Evolutionary conservation across 2,797 vertebrate species (phyloP).

Genomic region (Acrossocheilus fasciatus): DNA sequence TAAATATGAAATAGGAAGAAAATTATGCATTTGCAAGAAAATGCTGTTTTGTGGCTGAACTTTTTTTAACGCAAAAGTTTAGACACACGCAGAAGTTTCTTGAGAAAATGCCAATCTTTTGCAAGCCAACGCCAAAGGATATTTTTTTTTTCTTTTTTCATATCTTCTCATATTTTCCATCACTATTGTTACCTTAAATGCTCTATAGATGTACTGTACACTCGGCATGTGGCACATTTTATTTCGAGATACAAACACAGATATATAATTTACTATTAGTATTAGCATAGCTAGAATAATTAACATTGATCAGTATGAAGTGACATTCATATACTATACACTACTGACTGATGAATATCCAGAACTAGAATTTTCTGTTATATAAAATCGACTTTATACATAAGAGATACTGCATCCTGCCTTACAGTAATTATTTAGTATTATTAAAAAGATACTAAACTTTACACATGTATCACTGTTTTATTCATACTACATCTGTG

Average conservation of each 20-base stretch:
- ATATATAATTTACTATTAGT: background rate
- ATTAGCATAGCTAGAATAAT: background rate
- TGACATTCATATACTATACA: background rate
- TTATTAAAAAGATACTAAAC: constrained; percentile 66
- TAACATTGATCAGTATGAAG: background rate
- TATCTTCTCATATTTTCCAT: background rate
- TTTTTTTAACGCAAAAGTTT: too few relatives aligned
- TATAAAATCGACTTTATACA: background rate
- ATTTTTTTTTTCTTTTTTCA: too few relatives aligned
- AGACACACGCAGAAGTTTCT: background rate
- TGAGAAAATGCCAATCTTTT: background rate
- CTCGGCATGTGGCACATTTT: too few relatives aligned
- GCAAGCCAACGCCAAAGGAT: background rate
- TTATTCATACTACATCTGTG: constrained; percentile 76
- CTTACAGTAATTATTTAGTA: constrained; percentile 63
- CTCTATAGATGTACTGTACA: background rate
- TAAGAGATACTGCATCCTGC: background rate
- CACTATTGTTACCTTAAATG: background rate
- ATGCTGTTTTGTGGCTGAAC: background rate
- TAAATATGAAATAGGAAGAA: background rate
- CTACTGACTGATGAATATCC: background rate
- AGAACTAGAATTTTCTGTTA: background rate
- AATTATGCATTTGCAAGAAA: background rate
- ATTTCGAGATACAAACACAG: background rate
- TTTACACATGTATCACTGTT: constrained; percentile 67